Evolutionary conservation across 2,113 vertebrate genomes (phyloP).

Genomic region (Carassius carassius): DNA sequence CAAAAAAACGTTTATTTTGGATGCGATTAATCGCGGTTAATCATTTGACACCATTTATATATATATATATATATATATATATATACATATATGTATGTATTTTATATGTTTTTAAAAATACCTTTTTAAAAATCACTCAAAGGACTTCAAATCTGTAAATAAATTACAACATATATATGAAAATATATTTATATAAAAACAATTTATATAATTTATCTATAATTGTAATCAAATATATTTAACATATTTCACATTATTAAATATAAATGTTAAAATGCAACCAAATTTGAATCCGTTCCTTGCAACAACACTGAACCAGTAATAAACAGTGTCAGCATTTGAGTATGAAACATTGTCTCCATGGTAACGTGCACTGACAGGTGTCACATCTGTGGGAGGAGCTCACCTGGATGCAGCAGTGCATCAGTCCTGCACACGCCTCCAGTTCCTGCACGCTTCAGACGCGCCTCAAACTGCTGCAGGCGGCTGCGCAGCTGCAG

Average conservation of each 20-base stretch:
- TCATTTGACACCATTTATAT: no score
- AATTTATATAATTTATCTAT: not conserved
- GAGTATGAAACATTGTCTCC: not conserved
- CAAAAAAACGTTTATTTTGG: no score
- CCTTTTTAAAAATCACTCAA: no score
- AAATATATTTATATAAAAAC: not conserved
- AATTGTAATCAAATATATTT: not conserved
- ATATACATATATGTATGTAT: no score
- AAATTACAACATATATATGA: not conserved
- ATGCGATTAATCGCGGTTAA: no score
- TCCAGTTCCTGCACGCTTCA: conserved; percentile 89
- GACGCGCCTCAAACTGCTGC: conserved; percentile 87
- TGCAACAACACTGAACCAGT: not conserved
- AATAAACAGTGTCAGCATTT: not conserved
- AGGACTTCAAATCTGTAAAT: no score
- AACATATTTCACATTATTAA: not conserved
- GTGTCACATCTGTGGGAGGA: conserved; percentile 90
- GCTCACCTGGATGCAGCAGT: conserved; percentile 86
- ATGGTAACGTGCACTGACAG: conserved; percentile 63
- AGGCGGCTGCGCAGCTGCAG: conserved; percentile 85
- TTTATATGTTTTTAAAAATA: no score
- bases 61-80: no score
- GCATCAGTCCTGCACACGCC: conserved; percentile 80
- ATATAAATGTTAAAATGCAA: not conserved
- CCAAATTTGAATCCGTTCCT: not conserved